Conservation (phyloP, 1,140 invertebrate species). For the Cotesia chilonis region DNA sequence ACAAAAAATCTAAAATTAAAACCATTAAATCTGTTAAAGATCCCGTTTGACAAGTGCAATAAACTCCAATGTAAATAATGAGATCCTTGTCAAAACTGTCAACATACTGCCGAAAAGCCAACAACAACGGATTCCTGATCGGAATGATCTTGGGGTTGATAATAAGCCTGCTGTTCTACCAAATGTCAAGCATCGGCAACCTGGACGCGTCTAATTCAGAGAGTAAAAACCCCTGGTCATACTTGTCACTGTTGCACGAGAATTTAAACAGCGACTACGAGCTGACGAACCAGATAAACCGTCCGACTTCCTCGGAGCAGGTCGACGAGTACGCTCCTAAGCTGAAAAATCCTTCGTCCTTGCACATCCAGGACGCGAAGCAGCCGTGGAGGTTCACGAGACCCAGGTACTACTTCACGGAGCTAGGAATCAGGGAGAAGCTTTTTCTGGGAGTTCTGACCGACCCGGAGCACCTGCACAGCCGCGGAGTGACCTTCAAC, state of each 20-base stretch:
- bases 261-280: constrained; percentile 14
- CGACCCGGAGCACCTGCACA: constrained; percentile 75
- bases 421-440: constrained; percentile 89
- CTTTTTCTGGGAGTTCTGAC: constrained; percentile 87
- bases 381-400: constrained; percentile 71
- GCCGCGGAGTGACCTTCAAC: constrained; percentile 79
- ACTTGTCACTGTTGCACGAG: constrained; percentile 42
- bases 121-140: constrained; percentile 58
- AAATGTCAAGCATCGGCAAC: constrained; percentile 33
- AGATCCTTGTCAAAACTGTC: constrained; percentile 49
- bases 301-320: constrained; percentile 27
- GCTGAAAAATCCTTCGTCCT: constrained; percentile 63
- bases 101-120: constrained; percentile 47
- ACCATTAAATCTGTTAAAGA: too few relatives aligned
- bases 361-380: constrained; percentile 66
- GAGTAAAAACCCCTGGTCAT: background rate
- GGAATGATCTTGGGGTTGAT: constrained; percentile 59
- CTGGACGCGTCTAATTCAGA: too few relatives aligned
- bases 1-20: too few relatives aligned
- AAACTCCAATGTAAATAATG: constrained; percentile 1
- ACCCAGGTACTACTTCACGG: constrained; percentile 91
- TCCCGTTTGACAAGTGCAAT: too few relatives aligned
- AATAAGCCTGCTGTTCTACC: constrained; percentile 58
- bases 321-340: constrained; percentile 69
- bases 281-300: constrained; percentile 31